phyloP scores from a whole-genome alignment of 2,888 invertebrate genomes.

The Oligia fasciuncula region DNA sequence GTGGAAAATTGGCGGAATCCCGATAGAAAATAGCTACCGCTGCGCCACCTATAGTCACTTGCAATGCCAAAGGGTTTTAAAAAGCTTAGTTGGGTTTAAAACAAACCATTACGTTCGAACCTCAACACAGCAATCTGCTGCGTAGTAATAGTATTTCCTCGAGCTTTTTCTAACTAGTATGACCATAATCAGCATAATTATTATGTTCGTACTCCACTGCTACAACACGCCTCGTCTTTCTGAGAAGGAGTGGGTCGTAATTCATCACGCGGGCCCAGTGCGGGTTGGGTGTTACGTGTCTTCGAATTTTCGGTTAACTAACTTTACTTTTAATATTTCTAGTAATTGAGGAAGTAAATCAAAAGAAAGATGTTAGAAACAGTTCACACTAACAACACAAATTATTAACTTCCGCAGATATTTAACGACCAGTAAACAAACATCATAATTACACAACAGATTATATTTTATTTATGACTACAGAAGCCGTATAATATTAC shows the following conservation, averaged over 20 bases:
- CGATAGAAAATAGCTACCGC: background rate
- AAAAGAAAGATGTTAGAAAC: background rate
- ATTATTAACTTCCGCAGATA: background rate
- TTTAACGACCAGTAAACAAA: constrained; percentile 11
- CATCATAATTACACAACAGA: constrained; percentile 18
- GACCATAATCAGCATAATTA: background rate
- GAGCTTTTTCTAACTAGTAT: background rate
- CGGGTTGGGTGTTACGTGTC: too few relatives aligned
- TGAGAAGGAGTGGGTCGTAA: too few relatives aligned
- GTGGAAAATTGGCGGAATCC: background rate
- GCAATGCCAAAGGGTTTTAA: constrained; percentile 1
- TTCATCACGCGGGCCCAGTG: too few relatives aligned
- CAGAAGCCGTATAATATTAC: constrained; percentile 46
- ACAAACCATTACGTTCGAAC: constrained; percentile 1
- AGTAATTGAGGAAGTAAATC: background rate
- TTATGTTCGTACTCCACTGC: background rate
- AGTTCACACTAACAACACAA: background rate
- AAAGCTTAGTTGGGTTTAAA: background rate
- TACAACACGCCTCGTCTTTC: background rate
- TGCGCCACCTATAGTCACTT: rapidly evolving
- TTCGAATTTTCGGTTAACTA: too few relatives aligned
- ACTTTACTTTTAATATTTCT: background rate
- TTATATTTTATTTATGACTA: constrained; percentile 32
- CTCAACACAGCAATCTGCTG: background rate
- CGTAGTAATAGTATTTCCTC: background rate